phyloP scores from a whole-genome alignment of 2,888 invertebrate genomes.

The Drosophila macrospina region DNA sequence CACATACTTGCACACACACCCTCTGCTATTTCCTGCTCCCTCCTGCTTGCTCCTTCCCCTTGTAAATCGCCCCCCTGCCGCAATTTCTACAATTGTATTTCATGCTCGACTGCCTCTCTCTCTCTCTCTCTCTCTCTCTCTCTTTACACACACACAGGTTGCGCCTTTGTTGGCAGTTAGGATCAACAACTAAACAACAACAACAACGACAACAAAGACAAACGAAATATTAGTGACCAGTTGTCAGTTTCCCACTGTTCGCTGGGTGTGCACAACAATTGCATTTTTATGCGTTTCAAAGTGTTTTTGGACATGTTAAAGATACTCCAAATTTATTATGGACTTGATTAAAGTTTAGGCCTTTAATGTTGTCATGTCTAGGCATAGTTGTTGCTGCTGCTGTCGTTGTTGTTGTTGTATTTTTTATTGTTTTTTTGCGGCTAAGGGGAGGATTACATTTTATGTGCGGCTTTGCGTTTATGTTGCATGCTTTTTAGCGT shows the following conservation, averaged over 20 bases:
- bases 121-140: constrained; percentile 6
- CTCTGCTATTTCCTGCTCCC: neutral
- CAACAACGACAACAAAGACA: constrained; percentile 1
- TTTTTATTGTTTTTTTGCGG: constrained; percentile 35
- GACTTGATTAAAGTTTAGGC: constrained; percentile 43
- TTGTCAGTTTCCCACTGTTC: constrained; percentile 42
- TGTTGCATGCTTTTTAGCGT: constrained; percentile 42
- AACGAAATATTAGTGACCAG: constrained; percentile 27
- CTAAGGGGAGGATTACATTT: constrained; percentile 31
- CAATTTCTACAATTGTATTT: constrained; percentile 56
- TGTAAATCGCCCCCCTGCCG: constrained; percentile 2
- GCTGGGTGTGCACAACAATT: constrained; percentile 56
- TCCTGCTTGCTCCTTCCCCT: neutral
- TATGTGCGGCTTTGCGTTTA: constrained; percentile 26
- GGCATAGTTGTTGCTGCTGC: constrained; percentile 32
- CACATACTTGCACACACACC: constrained; percentile 13
- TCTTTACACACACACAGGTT: constrained; percentile 41
- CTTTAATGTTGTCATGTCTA: constrained; percentile 26
- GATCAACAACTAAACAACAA: constrained; percentile 38
- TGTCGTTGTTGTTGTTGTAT: neutral
- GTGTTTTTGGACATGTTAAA: constrained; percentile 70
- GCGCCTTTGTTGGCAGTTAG: constrained; percentile 56
- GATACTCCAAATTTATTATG: constrained; percentile 55
- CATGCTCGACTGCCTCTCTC: constrained; percentile 57
- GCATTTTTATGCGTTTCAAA: constrained; percentile 73